A percentile compares a stretch with the other conserved stretches of the same genome.
Evolutionary conservation across 2,888 invertebrate species (phyloP).

Genomic region (Aphodius sticticus): DNA sequence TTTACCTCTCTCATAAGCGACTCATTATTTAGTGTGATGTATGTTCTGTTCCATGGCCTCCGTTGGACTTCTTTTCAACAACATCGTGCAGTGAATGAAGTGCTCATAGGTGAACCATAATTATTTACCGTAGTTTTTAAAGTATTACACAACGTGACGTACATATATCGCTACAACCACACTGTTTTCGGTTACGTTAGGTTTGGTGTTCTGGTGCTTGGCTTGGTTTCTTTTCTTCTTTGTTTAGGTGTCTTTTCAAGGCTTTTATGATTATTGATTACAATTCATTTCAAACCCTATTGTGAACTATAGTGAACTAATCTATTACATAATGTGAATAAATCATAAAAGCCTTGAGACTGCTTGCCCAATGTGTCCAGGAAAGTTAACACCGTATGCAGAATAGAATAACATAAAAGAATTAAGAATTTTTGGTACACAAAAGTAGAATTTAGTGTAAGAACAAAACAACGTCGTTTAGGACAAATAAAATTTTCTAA

Average conservation of each 20-base stretch:
- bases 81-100: conserved; percentile 59
- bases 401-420: too few relatives aligned
- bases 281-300: too few relatives aligned
- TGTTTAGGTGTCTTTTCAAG: not conserved
- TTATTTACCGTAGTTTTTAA: conserved; percentile 39
- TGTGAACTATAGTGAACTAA: too few relatives aligned
- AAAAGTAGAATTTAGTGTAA: too few relatives aligned
- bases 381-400: too few relatives aligned
- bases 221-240: not conserved
- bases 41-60: conserved; percentile 50
- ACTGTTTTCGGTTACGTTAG: not conserved
- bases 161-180: not conserved
- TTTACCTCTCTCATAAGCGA: not conserved
- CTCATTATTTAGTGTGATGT: conserved; percentile 19
- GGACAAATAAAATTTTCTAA: too few relatives aligned
- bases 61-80: conserved; percentile 50
- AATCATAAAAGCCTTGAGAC: too few relatives aligned
- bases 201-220: not conserved
- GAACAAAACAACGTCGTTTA: too few relatives aligned
- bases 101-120: conserved; percentile 57
- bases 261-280: not conserved
- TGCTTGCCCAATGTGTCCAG: too few relatives aligned
- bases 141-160: conserved; percentile 21
- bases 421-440: too few relatives aligned
- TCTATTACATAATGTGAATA: too few relatives aligned